phyloP scores from a whole-genome alignment of 2,113 vertebrate species.

The Chionodraco myersi region DNA sequence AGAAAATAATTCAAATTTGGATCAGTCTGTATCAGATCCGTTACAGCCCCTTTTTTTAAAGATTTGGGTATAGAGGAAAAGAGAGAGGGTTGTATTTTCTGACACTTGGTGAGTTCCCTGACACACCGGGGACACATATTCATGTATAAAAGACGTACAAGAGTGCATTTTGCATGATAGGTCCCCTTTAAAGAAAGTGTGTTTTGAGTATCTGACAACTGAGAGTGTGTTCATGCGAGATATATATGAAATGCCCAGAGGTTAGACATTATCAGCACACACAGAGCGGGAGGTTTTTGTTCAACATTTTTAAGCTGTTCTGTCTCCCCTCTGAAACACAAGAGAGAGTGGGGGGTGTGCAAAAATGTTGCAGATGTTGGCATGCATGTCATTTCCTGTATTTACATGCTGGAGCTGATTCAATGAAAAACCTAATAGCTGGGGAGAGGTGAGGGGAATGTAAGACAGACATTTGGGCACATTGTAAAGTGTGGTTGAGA shows the following conservation, averaged over 20 bases:
- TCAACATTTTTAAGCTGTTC: neutral
- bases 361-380: constrained; percentile 71
- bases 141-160: no score
- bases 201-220: neutral
- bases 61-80: no score
- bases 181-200: neutral
- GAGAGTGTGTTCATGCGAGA: neutral
- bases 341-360: neutral
- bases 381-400: constrained; percentile 69
- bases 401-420: constrained; percentile 60
- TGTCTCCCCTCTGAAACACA: neutral
- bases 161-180: no score
- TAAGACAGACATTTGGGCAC: constrained; percentile 12
- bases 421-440: constrained; percentile 42
- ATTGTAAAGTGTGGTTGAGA: neutral
- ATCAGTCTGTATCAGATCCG: no score
- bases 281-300: neutral
- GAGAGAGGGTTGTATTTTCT: no score
- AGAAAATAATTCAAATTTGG: no score
- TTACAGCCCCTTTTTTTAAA: no score
- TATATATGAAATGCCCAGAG: constrained; percentile 1
- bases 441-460: constrained; percentile 18
- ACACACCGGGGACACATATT: no score
- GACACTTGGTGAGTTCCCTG: no score
- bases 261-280: neutral